A percentile compares a stretch with the other conserved stretches of the same genome.
Conservation (phyloP, 2,797 vertebrate species). For the Xenops minutus region DNA sequence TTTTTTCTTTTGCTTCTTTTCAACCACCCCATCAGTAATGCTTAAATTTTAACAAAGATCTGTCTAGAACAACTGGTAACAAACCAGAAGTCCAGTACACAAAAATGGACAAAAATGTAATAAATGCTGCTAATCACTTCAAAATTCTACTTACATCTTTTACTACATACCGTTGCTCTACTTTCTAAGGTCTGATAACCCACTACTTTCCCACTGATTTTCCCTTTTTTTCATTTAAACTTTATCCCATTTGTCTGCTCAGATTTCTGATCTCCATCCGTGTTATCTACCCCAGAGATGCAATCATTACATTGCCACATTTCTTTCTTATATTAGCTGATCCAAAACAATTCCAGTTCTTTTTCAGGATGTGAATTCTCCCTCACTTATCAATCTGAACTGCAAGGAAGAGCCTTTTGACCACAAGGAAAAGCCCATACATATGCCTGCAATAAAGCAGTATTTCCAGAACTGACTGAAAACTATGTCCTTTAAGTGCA, state of each 20-base stretch:
- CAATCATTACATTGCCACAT: background rate
- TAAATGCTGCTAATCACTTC: background rate
- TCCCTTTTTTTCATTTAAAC: background rate
- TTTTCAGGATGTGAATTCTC: background rate
- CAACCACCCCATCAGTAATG: background rate
- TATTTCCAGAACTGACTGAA: background rate
- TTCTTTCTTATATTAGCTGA: background rate
- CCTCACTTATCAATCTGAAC: background rate
- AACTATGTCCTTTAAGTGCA: background rate
- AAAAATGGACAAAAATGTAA: background rate
- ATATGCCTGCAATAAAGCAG: background rate
- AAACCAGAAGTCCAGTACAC: background rate
- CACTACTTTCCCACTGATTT: background rate
- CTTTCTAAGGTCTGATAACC: background rate
- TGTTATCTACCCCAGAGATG: background rate
- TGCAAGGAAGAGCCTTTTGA: background rate
- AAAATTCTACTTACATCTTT: background rate
- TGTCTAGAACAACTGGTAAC: background rate
- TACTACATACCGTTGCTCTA: background rate
- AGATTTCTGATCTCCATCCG: background rate
- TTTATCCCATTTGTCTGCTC: background rate
- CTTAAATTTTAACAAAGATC: background rate
- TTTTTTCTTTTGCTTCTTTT: background rate
- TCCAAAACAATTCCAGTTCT: background rate
- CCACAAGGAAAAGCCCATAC: background rate